Percentiles rank a stretch among this genome's conserved stretches.
Conservation (phyloP, 2,888 invertebrate genomes). For the Sarcophaga rosellei region DNA sequence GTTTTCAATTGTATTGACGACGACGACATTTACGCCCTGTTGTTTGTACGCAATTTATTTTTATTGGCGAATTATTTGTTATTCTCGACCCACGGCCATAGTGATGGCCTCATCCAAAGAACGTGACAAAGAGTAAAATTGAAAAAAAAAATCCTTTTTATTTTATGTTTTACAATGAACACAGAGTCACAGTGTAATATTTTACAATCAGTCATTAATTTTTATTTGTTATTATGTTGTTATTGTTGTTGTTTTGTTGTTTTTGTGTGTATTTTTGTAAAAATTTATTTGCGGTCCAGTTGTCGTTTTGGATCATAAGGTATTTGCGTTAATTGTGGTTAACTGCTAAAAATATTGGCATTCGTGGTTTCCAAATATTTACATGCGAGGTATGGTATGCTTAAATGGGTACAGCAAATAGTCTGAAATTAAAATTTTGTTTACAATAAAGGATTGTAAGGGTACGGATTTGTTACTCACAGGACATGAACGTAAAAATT, state of each 20-base stretch:
- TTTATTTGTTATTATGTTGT: conserved; percentile 28
- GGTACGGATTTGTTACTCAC: too few relatives aligned
- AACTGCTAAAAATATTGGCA: conserved; percentile 10
- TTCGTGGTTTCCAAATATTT: conserved; percentile 42
- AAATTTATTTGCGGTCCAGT: conserved; percentile 44
- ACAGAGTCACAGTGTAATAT: conserved; percentile 33
- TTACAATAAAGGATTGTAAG: too few relatives aligned
- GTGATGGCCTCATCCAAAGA: conserved; percentile 3
- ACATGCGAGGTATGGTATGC: neutral
- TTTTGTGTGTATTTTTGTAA: neutral
- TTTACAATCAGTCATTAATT: conserved; percentile 48
- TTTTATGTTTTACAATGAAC: conserved; percentile 16
- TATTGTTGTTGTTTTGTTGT: neutral
- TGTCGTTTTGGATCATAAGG: conserved; percentile 32
- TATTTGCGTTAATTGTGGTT: conserved; percentile 41
- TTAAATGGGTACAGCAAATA: too few relatives aligned
- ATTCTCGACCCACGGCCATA: neutral
- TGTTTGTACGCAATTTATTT: conserved; percentile 6
- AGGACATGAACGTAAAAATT: too few relatives aligned
- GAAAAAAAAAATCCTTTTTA: neutral
- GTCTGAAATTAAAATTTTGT: too few relatives aligned
- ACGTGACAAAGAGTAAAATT: neutral
- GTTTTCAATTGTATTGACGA: conserved; percentile 10
- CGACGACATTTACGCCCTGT: conserved; percentile 7
- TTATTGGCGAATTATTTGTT: neutral